A percentile compares a stretch with the other conserved stretches of the same genome.
Evolutionary conservation across 2,888 invertebrate species (phyloP).

Genomic region (Ectobius pallidus): DNA sequence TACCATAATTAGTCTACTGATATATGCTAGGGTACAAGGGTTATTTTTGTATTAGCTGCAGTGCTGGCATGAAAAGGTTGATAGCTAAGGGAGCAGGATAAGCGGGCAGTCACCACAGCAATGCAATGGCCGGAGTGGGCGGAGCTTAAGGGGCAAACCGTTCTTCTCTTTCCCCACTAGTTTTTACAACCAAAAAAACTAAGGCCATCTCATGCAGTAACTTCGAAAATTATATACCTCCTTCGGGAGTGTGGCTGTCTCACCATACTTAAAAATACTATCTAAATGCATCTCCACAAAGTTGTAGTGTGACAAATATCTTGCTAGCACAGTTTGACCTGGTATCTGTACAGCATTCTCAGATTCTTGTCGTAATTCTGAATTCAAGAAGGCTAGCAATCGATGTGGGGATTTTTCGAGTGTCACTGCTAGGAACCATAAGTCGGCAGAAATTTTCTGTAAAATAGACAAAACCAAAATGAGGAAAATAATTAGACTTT

Average conservation of each 20-base stretch:
- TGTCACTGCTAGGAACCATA: conserved; percentile 40
- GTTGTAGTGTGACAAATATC: conserved; percentile 44
- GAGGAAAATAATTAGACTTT: too few species aligned
- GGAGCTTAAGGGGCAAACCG: too few species aligned
- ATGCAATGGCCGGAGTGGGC: too few species aligned
- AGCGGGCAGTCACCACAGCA: too few species aligned
- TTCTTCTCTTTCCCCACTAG: too few species aligned
- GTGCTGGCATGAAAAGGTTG: too few species aligned
- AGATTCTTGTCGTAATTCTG: conserved; percentile 40
- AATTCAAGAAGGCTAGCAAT: conserved; percentile 41
- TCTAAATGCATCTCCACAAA: conserved; percentile 56
- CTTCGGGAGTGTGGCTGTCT: conserved; percentile 53
- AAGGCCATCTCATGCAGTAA: too few species aligned
- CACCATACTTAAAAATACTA: conserved; percentile 55
- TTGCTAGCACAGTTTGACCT: conserved; percentile 42
- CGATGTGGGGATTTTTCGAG: conserved; percentile 43
- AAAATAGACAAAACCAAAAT: background rate
- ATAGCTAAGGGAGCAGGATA: too few species aligned
- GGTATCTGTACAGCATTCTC: conserved; percentile 35
- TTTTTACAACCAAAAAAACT: too few species aligned
- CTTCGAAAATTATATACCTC: conserved; percentile 52
- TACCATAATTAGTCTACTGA: too few species aligned
- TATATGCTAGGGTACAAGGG: too few species aligned
- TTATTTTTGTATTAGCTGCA: too few species aligned
- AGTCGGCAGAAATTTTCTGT: conserved; percentile 36